Conservation (phyloP, 2,888 invertebrate genomes). For the Ennomos fuscantarius region DNA sequence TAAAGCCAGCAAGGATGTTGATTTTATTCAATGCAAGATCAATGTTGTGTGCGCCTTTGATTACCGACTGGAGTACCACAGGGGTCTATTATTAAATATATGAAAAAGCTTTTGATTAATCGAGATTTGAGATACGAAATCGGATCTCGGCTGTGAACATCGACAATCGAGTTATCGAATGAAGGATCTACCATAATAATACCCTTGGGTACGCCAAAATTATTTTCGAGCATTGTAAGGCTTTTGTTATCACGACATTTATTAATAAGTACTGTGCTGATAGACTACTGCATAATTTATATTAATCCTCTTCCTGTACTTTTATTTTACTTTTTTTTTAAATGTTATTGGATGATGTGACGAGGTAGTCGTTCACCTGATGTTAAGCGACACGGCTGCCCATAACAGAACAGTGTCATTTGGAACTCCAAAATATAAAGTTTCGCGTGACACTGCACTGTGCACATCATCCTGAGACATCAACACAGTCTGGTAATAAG, state of each 20-base stretch:
- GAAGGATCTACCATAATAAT: slow-evolving; percentile 61
- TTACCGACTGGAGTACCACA: slow-evolving; percentile 29
- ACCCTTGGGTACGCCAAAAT: slow-evolving; percentile 55
- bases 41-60: slow-evolving; percentile 17
- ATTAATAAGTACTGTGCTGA: slow-evolving; percentile 24
- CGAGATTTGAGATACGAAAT: slow-evolving; percentile 41
- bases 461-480: too few relatives aligned
- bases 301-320: too few relatives aligned
- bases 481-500: too few relatives aligned
- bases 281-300: slow-evolving; percentile 36
- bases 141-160: slow-evolving; percentile 44
- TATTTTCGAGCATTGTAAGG: slow-evolving; percentile 55
- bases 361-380: too few relatives aligned
- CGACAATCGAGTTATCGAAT: slow-evolving; percentile 51
- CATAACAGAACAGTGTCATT: too few relatives aligned
- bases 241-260: slow-evolving; percentile 35
- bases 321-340: too few relatives aligned
- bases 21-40: slow-evolving; percentile 20
- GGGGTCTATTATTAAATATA: slow-evolving; percentile 31
- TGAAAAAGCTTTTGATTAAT: slow-evolving; percentile 42
- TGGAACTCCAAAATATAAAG: too few relatives aligned
- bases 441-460: too few relatives aligned
- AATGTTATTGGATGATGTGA: too few relatives aligned
- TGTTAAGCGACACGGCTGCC: too few relatives aligned
- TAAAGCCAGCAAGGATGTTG: slow-evolving; percentile 22